These are phyloP conservation scores for Apeira syringaria DNA, from an alignment of 2,888 invertebrate genomes.

Conservation along the genomic window DNA sequence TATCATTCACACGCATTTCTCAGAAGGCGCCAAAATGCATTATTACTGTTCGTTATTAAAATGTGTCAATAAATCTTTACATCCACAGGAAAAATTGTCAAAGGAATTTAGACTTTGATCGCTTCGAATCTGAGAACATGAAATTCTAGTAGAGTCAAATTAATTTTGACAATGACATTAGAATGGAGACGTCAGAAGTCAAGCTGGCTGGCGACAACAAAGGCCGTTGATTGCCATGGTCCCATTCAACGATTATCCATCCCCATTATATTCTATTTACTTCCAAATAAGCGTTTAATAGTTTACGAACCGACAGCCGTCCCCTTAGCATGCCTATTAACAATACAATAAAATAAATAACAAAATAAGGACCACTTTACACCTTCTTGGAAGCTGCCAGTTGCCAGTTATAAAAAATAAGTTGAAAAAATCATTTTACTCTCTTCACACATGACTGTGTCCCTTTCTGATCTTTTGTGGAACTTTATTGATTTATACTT, in stretches of 20 bases:
- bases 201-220: slow-evolving; percentile 59
- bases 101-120: slow-evolving; percentile 29
- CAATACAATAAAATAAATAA: slow-evolving; percentile 83
- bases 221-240: slow-evolving; percentile 67
- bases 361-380: slow-evolving; percentile 79
- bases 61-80: slow-evolving; percentile 21
- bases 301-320: slow-evolving; percentile 63
- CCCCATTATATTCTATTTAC: slow-evolving; percentile 83
- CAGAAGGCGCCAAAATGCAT: slow-evolving; percentile 59
- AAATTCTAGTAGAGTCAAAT: slow-evolving; percentile 34
- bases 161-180: slow-evolving; percentile 41
- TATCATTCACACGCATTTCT: slow-evolving; percentile 54
- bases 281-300: slow-evolving; percentile 83
- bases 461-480: slow-evolving; percentile 57
- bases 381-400: slow-evolving; percentile 80
- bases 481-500: slow-evolving; percentile 44
- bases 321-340: slow-evolving; percentile 80
- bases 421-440: slow-evolving; percentile 43
- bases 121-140: slow-evolving; percentile 8
- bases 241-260: slow-evolving; percentile 76
- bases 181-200: slow-evolving; percentile 75
- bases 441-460: slow-evolving; percentile 42
- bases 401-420: slow-evolving; percentile 59
- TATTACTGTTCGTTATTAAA: slow-evolving; percentile 41
- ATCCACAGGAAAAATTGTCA: slow-evolving; percentile 4